These are phyloP conservation scores for Akabosia matsudoensis DNA, from an alignment of 1,140 invertebrate genomes.

Conservation along the genomic window DNA sequence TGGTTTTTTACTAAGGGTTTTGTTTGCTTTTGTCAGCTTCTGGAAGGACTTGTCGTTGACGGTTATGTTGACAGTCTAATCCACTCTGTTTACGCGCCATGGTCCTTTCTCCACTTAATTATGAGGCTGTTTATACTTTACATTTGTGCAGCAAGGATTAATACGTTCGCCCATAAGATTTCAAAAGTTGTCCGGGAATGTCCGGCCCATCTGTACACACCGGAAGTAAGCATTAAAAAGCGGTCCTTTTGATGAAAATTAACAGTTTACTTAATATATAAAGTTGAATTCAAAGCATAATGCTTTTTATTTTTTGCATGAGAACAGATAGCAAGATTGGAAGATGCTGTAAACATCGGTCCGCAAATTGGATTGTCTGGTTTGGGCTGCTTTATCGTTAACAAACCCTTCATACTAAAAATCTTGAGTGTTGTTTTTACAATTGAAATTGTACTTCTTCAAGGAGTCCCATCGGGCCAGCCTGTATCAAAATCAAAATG, in stretches of 20 bases:
- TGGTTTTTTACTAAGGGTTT: not conserved
- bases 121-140: not conserved
- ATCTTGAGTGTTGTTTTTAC: slow-evolving; percentile 33
- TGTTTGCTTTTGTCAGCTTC: too few relatives aligned
- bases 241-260: not conserved
- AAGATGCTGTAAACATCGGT: not conserved
- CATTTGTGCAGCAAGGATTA: not conserved
- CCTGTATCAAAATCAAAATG: too few relatives aligned
- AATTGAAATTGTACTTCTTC: slow-evolving; percentile 33
- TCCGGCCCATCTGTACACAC: not conserved
- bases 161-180: not conserved
- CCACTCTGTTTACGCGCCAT: not conserved
- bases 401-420: slow-evolving; percentile 25
- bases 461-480: not conserved
- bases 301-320: not conserved
- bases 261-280: not conserved
- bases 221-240: not conserved
- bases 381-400: slow-evolving; percentile 25
- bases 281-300: not conserved
- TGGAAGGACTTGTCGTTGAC: not conserved
- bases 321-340: slow-evolving; percentile 22
- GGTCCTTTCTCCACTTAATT: not conserved
- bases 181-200: not conserved
- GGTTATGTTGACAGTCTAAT: not conserved
- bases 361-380: slow-evolving; percentile 26